Evolutionary conservation across 1,140 invertebrate species (phyloP).

Genomic region (Diachasmimorpha longicaudata): DNA sequence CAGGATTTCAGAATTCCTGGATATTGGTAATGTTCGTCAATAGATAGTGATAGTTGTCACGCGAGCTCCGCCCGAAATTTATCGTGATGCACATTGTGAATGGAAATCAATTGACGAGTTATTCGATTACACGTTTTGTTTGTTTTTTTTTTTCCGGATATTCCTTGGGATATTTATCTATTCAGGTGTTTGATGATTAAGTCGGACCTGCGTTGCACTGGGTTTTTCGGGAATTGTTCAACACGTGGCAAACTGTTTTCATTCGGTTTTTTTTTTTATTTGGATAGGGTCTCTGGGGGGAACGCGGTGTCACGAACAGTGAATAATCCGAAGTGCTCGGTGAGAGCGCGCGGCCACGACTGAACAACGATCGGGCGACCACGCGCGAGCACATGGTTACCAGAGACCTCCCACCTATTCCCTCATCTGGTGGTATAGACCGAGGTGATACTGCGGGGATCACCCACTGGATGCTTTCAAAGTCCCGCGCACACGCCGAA

Average conservation of each 20-base stretch:
- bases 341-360: conserved; percentile 58
- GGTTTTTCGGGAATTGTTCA: background rate
- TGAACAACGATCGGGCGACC: conserved; percentile 52
- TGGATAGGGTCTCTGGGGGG: no score
- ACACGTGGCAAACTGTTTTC: background rate
- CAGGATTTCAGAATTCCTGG: background rate
- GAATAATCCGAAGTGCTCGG: conserved; percentile 35
- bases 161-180: background rate
- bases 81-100: conserved; percentile 12
- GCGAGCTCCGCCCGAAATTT: background rate
- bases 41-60: background rate
- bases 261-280: background rate
- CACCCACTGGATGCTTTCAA: conserved; percentile 10
- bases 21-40: background rate
- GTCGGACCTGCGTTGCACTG: background rate
- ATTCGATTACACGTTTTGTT: background rate
- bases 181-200: background rate
- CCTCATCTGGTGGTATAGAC: background rate
- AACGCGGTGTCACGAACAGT: background rate
- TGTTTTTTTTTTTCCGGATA: background rate
- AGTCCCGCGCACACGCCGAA: conserved; percentile 1
- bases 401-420: conserved; percentile 15
- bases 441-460: background rate
- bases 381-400: conserved; percentile 57
- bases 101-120: background rate